Base-by-base conservation (phyloP, 2,888 invertebrate species). In the Parnassius apollo region DNA sequence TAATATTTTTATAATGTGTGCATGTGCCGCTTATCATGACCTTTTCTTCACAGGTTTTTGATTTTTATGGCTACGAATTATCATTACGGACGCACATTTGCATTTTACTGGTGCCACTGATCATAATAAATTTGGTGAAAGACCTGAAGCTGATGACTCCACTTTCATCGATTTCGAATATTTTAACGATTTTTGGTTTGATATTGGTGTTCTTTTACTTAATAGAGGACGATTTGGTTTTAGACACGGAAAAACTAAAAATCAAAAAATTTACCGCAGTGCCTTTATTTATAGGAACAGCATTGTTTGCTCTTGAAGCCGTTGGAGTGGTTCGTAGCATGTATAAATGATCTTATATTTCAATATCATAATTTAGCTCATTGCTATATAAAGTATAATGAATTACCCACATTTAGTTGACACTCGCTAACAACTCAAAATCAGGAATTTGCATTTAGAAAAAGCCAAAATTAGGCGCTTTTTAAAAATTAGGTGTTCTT, bases 271-370 rank as follows among this genome's bases (percentile, higher is more conserved):
- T 91, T 0, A 64, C 70, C 13, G 93, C 93, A 61, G 92, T 96
- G 69, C 96, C 98, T 0, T 85, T 98, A 25, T 98, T 95, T 78
- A 95, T 98, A 75, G 98, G 98, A 0, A 97, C 96, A 0, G 97
- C 96, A 0, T 89, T 98, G 60, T 98, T 97, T 82, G 96, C 98
- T 0, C 92, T 98, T 72, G 98, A 95, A 83, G 95, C 95, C 10
- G 95, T 95, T 44, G 95, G 95, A 48, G 94, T 95, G 85, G 95
- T 95, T 78, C 88, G 94, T 91, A 59, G 8, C 45, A n/a, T 35
- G 7, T 35, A 35, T 35, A 35, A 35, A 35, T 35, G 4, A 35
- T 35, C 7, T 35, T 35, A 35, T 35, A 35, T 35, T 35, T 35
- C 7, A 35, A 35, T 35, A 7, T 35, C 35, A 35, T 35, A 35